phyloP scores from a whole-genome alignment of 2,797 vertebrate genomes.

The Chrysocyon brachyurus region DNA sequence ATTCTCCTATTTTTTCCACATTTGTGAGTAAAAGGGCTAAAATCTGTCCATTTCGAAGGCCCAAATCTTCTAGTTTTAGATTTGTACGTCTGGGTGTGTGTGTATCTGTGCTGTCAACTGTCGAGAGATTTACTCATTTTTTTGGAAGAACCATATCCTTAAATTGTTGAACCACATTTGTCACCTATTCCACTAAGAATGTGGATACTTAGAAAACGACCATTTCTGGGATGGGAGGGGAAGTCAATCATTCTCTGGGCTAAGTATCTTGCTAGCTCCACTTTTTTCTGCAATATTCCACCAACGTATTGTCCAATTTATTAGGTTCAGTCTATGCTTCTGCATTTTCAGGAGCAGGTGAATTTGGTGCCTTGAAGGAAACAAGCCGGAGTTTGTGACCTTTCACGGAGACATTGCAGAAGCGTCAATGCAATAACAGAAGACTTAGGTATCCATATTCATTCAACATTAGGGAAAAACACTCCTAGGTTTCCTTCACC shows the following conservation, averaged over 20 bases:
- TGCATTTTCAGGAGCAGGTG: neutral
- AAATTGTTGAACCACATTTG: neutral
- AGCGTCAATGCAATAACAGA: accelerated
- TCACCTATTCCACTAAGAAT: neutral
- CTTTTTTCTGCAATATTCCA: neutral
- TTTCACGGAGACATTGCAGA: neutral
- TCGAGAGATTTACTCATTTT: neutral
- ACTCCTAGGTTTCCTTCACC: neutral
- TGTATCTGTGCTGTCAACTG: neutral
- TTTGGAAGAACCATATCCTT: no score
- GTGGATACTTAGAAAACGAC: neutral
- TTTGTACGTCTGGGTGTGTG: neutral
- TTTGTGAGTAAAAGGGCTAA: neutral
- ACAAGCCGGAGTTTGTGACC: neutral
- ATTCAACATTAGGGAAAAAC: neutral
- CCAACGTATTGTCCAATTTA: accelerated
- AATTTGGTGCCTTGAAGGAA: neutral
- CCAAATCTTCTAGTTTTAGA: neutral
- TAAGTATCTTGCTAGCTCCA: neutral
- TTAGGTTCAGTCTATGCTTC: neutral
- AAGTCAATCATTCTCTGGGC: no score
- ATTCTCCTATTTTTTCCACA: neutral
- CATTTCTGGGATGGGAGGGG: neutral
- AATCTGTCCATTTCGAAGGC: neutral
- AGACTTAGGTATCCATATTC: accelerated